Evolutionary conservation across 2,113 vertebrate genomes (phyloP).

Genomic region (Megaleporinus macrocephalus): DNA sequence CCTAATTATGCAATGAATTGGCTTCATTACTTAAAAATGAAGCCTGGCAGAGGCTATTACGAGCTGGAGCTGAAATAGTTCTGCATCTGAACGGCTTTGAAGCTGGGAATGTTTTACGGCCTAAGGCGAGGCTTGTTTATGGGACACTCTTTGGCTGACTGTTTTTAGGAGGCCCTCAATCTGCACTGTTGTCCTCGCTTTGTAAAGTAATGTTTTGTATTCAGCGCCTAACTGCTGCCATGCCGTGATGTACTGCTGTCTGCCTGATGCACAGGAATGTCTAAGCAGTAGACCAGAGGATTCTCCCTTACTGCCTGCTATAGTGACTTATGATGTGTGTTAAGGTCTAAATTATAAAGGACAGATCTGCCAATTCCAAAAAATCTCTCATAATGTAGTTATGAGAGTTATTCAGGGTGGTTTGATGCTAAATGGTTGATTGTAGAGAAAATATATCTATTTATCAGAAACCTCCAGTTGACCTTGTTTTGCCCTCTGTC

Average conservation of each 20-base stretch:
- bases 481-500: too few relatives aligned
- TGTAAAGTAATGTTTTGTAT: conserved; percentile 13
- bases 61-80: conserved; percentile 37
- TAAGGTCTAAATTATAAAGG: background rate
- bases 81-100: conserved; percentile 55
- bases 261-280: background rate
- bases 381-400: background rate
- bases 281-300: background rate
- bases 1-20: conserved; percentile 65
- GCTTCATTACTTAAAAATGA: conserved; percentile 65
- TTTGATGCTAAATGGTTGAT: too few relatives aligned
- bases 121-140: conserved; percentile 33
- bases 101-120: conserved; percentile 48
- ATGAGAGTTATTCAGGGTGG: too few relatives aligned
- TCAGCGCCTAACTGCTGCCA: conserved; percentile 11
- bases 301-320: background rate
- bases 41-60: conserved; percentile 55
- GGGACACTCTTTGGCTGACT: conserved; percentile 19
- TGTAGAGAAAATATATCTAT: too few relatives aligned
- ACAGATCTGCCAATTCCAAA: background rate
- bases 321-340: background rate
- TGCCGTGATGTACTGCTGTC: background rate
- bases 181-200: conserved; percentile 3
- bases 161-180: conserved; percentile 9
- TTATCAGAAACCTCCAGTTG: too few relatives aligned